Conservation (phyloP, 1,140 invertebrate species). For the Brachionus calyciflorus region DNA sequence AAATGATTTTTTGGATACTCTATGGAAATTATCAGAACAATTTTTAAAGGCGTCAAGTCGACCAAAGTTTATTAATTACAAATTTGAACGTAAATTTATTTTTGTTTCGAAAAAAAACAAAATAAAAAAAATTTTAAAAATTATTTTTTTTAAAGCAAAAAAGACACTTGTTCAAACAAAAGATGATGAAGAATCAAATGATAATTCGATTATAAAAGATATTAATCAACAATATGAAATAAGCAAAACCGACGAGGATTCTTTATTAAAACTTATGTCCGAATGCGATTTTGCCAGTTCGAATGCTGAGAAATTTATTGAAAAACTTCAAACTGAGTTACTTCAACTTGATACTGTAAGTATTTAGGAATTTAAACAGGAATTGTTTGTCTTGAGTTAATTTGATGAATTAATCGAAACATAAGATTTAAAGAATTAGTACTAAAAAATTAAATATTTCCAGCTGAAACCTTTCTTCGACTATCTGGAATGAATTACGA, state of each 20-base stretch:
- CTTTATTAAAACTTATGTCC: conserved; percentile 37
- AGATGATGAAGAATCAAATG: background rate
- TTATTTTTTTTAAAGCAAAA: background rate
- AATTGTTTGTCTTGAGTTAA: no score
- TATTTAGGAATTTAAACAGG: no score
- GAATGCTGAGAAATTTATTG: conserved; percentile 40
- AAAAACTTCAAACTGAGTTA: conserved; percentile 23
- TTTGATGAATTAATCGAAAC: no score
- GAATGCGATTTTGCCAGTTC: conserved; percentile 40
- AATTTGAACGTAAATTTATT: conserved; percentile 14
- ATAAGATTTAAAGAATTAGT: no score
- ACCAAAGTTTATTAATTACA: conserved; percentile 42
- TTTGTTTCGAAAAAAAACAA: background rate
- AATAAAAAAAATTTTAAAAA: background rate
- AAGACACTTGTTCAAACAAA: background rate
- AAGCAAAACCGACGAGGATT: conserved; percentile 19
- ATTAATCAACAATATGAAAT: conserved; percentile 36
- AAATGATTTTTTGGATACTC: conserved; percentile 44
- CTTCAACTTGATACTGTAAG: conserved; percentile 26
- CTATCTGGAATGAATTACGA: no score
- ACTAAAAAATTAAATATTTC: no score
- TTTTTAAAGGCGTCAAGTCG: conserved; percentile 16
- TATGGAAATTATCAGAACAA: conserved; percentile 38
- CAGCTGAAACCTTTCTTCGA: no score
- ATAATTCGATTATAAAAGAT: conserved; percentile 7